Evolutionary conservation across 2,888 invertebrate genomes (phyloP).

Genomic region (Drosophila neutralis): DNA sequence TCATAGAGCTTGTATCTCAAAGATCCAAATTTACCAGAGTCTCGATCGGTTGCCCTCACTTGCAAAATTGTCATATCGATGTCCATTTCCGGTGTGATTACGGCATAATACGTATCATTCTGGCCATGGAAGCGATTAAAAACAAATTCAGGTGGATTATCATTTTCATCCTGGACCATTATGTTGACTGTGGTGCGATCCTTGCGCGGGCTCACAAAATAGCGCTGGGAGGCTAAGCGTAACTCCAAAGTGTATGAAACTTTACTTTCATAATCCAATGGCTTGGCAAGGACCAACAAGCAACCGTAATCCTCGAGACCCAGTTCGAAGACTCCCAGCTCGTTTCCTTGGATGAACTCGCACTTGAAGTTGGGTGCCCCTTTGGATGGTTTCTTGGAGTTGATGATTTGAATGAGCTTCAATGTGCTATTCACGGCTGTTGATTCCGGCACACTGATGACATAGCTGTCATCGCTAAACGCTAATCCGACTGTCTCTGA

Average conservation of each 20-base stretch:
- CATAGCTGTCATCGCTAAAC: slow-evolving; percentile 94
- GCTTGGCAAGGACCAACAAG: slow-evolving; percentile 89
- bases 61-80: slow-evolving; percentile 91
- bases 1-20: slow-evolving; percentile 88
- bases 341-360: slow-evolving; percentile 91
- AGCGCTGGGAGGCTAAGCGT: slow-evolving; percentile 91
- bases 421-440: slow-evolving; percentile 83
- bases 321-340: slow-evolving; percentile 88
- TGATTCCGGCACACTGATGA: slow-evolving; percentile 91
- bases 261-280: slow-evolving; percentile 92
- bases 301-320: slow-evolving; percentile 93
- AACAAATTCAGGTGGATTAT: slow-evolving; percentile 93
- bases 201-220: slow-evolving; percentile 91
- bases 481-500: slow-evolving; percentile 88
- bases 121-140: slow-evolving; percentile 88
- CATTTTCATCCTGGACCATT: slow-evolving; percentile 94
- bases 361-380: slow-evolving; percentile 88
- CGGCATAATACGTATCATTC: slow-evolving; percentile 91
- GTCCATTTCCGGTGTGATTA: slow-evolving; percentile 90
- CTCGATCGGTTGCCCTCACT: slow-evolving; percentile 94
- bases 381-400: slow-evolving; percentile 82
- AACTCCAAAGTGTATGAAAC: slow-evolving; percentile 91
- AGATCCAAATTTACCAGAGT: slow-evolving; percentile 93
- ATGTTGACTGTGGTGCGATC: slow-evolving; percentile 91
- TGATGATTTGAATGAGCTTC: slow-evolving; percentile 84